Conservation (phyloP, 1,140 invertebrate genomes). For the Nilaparvata lugens region DNA sequence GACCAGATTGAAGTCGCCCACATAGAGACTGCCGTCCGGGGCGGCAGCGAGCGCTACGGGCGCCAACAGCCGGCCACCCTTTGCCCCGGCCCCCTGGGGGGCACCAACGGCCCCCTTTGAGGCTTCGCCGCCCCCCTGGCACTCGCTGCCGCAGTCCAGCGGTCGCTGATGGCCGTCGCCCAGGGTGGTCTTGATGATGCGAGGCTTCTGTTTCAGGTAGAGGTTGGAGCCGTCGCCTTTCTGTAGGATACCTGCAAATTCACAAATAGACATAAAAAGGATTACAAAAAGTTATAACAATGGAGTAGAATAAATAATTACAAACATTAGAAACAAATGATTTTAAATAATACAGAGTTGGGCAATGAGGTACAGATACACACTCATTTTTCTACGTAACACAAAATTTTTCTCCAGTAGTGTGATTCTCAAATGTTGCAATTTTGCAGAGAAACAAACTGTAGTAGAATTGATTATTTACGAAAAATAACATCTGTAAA, state of each 20-base stretch:
- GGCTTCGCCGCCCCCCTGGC: constrained; percentile 72
- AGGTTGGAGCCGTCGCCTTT: constrained; percentile 96
- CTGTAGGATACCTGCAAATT: constrained; percentile 77
- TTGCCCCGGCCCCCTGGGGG: constrained; percentile 56
- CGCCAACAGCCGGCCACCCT: constrained; percentile 73
- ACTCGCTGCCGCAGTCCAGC: constrained; percentile 64
- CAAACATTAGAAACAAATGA: not conserved
- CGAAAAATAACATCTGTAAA: too few species aligned
- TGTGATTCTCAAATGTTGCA: too few species aligned
- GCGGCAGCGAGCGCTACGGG: constrained; percentile 85
- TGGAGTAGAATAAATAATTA: too few species aligned
- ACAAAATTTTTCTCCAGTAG: too few species aligned
- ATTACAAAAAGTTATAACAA: too few species aligned
- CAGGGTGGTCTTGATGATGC: constrained; percentile 84
- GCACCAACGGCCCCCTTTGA: constrained; percentile 69
- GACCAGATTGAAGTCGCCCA: constrained; percentile 94
- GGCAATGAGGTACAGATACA: too few species aligned
- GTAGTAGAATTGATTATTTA: too few species aligned
- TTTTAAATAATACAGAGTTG: too few species aligned
- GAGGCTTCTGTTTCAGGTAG: constrained; percentile 87
- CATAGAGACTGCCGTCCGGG: constrained; percentile 87
- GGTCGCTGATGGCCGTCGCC: constrained; percentile 85
- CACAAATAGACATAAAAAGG: too few species aligned
- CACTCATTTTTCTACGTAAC: too few species aligned
- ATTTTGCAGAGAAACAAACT: too few species aligned